Percentiles rank a stretch among this genome's conserved stretches.
Conservation (phyloP, 2,113 vertebrate genomes). For the Silurus asotus region DNA sequence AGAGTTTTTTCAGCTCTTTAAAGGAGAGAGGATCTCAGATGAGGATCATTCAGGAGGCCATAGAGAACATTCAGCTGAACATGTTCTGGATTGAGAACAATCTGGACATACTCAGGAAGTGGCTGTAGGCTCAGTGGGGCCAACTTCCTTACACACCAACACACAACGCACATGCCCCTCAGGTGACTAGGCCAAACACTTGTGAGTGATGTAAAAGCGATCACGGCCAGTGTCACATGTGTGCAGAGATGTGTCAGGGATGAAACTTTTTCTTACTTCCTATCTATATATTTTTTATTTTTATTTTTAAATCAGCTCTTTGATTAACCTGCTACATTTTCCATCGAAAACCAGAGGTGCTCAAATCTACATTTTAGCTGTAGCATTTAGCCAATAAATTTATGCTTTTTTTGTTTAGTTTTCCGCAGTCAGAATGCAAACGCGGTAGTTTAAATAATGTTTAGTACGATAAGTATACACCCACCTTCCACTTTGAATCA, state of each 20-base stretch:
- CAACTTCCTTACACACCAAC: conserved; percentile 34
- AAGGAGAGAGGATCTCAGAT: conserved; percentile 81
- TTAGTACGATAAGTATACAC: too few species aligned
- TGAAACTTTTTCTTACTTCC: background rate
- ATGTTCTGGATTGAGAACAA: conserved; percentile 87
- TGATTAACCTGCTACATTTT: background rate
- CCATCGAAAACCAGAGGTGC: background rate
- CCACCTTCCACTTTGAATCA: too few species aligned
- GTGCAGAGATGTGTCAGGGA: conserved; percentile 26
- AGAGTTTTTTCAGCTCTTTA: conserved; percentile 84
- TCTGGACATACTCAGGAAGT: conserved; percentile 66
- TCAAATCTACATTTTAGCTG: background rate
- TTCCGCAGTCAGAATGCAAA: background rate
- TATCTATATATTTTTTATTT: background rate
- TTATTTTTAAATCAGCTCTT: background rate
- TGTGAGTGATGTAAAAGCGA: conserved; percentile 34
- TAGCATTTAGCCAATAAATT: background rate
- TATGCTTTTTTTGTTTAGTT: background rate
- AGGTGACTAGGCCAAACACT: conserved; percentile 64
- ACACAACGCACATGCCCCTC: conserved; percentile 13
- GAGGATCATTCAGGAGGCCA: conserved; percentile 81
- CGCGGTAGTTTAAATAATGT: background rate
- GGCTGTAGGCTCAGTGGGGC: conserved; percentile 70
- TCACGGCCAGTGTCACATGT: conserved; percentile 21
- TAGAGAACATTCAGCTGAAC: conserved; percentile 87